These are phyloP conservation scores for Sinocyclocheilus grahami DNA, from an alignment of 2,113 vertebrate species.

Conservation along the genomic window DNA sequence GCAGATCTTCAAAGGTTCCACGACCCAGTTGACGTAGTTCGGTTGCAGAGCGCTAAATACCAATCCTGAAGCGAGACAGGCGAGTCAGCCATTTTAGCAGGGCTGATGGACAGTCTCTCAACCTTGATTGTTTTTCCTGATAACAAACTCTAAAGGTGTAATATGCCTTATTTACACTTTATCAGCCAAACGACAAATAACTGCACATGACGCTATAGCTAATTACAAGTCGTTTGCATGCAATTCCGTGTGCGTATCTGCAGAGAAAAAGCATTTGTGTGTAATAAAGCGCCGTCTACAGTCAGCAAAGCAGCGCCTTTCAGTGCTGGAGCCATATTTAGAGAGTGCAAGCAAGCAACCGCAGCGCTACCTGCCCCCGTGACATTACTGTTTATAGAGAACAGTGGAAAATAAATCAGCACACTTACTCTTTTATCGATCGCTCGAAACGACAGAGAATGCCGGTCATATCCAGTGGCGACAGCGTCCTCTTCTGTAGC, in stretches of 20 bases:
- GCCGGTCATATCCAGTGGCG: conserved; percentile 72
- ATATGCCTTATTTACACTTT: not conserved
- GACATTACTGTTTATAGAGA: not conserved
- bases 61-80: conserved; percentile 77
- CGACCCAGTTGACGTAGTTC: conserved; percentile 73
- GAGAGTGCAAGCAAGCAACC: not conserved
- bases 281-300: conserved; percentile 9
- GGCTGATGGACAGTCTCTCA: conserved; percentile 55
- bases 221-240: not conserved
- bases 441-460: conserved; percentile 1
- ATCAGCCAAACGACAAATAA: conserved; percentile 4
- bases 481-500: conserved; percentile 73
- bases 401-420: not conserved
- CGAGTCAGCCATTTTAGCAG: conserved; percentile 82
- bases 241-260: not conserved
- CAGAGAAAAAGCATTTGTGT: conserved; percentile 23
- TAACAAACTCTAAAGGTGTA: conserved; percentile 24
- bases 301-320: conserved; percentile 12
- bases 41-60: conserved; percentile 79
- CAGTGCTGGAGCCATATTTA: conserved; percentile 26
- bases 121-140: conserved; percentile 26
- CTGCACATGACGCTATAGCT: not conserved
- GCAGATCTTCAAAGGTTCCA: conserved; percentile 49
- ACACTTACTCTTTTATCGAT: conserved; percentile 47
- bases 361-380: not conserved